Conservation (phyloP, 1,140 invertebrate species). For the Lanistes nyassanus region DNA sequence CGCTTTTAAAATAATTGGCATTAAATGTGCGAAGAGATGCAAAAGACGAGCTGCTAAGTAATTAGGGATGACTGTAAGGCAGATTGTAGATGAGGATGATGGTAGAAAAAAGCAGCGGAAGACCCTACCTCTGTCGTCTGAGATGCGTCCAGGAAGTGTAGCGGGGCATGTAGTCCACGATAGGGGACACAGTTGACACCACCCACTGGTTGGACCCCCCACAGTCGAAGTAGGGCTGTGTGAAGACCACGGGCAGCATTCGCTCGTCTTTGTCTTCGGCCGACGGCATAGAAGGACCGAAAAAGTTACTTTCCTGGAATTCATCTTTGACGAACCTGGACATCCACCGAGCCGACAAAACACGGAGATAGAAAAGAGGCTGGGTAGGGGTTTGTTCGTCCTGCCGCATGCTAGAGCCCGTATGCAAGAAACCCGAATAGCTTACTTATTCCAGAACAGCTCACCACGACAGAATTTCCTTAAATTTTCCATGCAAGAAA, state of each 20-base stretch:
- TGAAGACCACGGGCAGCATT: slow-evolving; percentile 91
- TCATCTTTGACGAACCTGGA: slow-evolving; percentile 41
- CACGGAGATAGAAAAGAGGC: too few species aligned
- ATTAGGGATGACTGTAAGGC: too few species aligned
- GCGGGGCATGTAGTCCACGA: slow-evolving; percentile 93
- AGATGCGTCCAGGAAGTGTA: slow-evolving; percentile 91
- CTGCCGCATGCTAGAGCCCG: too few species aligned
- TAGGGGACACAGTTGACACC: slow-evolving; percentile 89
- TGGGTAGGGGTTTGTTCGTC: background rate
- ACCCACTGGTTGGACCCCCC: slow-evolving; percentile 94
- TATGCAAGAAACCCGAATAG: too few species aligned
- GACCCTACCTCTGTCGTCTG: slow-evolving; percentile 85
- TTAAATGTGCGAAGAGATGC: too few species aligned
- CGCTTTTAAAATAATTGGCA: too few species aligned
- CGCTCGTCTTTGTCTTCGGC: slow-evolving; percentile 69
- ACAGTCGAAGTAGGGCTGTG: slow-evolving; percentile 94
- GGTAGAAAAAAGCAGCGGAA: background rate
- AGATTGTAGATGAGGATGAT: background rate
- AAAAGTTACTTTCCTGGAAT: slow-evolving; percentile 51
- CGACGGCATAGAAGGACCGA: slow-evolving; percentile 59
- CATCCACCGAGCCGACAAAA: too few species aligned
- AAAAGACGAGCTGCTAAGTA: too few species aligned
- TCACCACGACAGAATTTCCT: too few species aligned
- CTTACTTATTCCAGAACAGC: too few species aligned
- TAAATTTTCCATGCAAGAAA: too few species aligned